Evolutionary conservation across 2,113 vertebrate species (phyloP).

Genomic region (Oreochromis niloticus): DNA sequence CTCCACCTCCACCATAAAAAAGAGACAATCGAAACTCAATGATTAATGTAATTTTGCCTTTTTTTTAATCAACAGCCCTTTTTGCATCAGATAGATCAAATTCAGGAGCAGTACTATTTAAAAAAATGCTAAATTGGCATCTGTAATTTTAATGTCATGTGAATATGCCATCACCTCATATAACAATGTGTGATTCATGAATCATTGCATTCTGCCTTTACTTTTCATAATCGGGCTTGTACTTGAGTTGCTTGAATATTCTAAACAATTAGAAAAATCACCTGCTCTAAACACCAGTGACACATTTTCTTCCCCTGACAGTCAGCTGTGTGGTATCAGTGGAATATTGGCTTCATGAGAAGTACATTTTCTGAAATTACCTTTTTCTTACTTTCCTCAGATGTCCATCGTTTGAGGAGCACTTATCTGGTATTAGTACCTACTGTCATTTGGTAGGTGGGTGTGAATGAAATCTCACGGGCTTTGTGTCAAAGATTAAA

Average conservation of each 20-base stretch:
- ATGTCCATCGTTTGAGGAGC: slow-evolving; percentile 33
- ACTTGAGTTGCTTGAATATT: neutral
- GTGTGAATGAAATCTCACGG: neutral
- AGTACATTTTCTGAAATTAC: slow-evolving; percentile 29
- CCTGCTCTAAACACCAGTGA: slow-evolving; percentile 3
- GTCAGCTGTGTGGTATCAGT: neutral
- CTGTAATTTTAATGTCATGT: no score
- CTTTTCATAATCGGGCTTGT: neutral
- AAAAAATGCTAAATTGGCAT: no score
- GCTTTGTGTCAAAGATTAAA: neutral
- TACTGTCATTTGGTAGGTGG: neutral
- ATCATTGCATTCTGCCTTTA: neutral
- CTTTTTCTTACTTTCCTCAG: slow-evolving; percentile 36
- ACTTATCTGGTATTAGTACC: neutral
- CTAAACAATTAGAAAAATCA: slow-evolving; percentile 15
- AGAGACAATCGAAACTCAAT: neutral
- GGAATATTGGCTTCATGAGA: slow-evolving; percentile 47
- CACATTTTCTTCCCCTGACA: neutral
- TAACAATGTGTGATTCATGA: neutral
- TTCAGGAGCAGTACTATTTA: no score
- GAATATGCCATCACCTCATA: no score
- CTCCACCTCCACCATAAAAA: neutral
- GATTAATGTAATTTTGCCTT: no score
- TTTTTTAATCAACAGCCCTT: no score
- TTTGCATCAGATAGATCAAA: no score